Percentiles rank a stretch among this genome's conserved stretches.
These are phyloP conservation scores for Thalpophila matura DNA, from an alignment of 2,888 invertebrate species.

Conservation along the genomic window DNA sequence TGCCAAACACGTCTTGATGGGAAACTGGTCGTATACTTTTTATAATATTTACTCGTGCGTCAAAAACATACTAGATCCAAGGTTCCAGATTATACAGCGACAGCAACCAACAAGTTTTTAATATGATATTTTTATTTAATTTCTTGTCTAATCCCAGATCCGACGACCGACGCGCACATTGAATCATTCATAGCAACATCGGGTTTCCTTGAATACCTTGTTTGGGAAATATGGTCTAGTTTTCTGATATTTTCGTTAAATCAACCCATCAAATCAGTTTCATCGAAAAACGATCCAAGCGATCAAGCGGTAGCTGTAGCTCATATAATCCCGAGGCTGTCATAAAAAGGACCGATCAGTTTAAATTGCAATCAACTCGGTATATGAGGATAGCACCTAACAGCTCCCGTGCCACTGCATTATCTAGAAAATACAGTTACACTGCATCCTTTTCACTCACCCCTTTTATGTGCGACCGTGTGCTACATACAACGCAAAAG, in stretches of 20 bases:
- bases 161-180: not conserved
- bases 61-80: slow-evolving; percentile 23
- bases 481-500: slow-evolving; percentile 13
- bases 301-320: not conserved
- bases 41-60: not conserved
- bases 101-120: slow-evolving; percentile 6
- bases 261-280: not conserved
- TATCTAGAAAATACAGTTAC: slow-evolving; percentile 1
- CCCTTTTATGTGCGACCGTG: slow-evolving; percentile 1
- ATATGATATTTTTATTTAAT: slow-evolving; percentile 1
- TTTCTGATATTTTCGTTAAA: not conserved
- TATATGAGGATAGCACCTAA: not conserved
- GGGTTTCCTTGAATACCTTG: not conserved
- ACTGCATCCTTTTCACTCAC: not conserved
- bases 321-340: slow-evolving; percentile 5
- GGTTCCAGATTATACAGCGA: slow-evolving; percentile 9
- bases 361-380: slow-evolving; percentile 5
- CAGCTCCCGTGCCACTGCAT: not conserved
- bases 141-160: not conserved
- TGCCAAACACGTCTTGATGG: not conserved
- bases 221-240: not conserved
- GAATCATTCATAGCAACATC: slow-evolving; percentile 5
- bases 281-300: not conserved
- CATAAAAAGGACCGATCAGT: not conserved
- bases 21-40: not conserved